These are phyloP conservation scores for Drosophila lowei DNA, from an alignment of 1,140 invertebrate species.

Conservation along the genomic window DNA sequence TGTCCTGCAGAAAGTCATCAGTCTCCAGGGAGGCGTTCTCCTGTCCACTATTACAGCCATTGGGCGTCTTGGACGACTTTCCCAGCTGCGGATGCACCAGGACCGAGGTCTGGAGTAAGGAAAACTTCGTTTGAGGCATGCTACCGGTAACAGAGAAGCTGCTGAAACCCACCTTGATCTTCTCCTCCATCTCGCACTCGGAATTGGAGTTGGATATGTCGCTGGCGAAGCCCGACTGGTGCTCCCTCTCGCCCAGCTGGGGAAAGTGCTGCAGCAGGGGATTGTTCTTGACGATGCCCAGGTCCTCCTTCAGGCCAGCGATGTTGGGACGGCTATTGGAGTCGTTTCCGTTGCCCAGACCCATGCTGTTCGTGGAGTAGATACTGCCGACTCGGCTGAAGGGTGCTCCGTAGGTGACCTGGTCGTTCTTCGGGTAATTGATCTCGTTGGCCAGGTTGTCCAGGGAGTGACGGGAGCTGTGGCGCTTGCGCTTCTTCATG, in stretches of 20 bases:
- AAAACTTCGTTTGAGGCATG: not conserved
- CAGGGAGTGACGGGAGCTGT: conserved; percentile 62
- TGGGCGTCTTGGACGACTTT: conserved; percentile 40
- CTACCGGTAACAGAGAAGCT: fast-evolving
- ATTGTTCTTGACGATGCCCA: conserved; percentile 89
- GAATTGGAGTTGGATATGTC: conserved; percentile 83
- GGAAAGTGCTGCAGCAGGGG: conserved; percentile 88
- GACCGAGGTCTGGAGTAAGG: conserved; percentile 86
- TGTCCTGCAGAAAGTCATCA: conserved; percentile 73
- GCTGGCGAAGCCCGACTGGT: conserved; percentile 83
- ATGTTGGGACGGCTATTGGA: conserved; percentile 62
- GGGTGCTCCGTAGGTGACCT: conserved; percentile 75
- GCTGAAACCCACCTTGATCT: conserved; percentile 57
- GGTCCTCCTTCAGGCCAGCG: conserved; percentile 73
- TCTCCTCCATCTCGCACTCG: conserved; percentile 81
- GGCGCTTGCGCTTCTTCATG: conserved; percentile 85
- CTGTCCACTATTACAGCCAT: conserved; percentile 2
- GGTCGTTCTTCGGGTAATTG: conserved; percentile 81
- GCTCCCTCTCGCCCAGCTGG: conserved; percentile 83
- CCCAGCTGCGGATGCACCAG: conserved; percentile 86
- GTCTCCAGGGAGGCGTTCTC: conserved; percentile 46
- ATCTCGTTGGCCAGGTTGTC: conserved; percentile 73
- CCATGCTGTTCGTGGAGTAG: conserved; percentile 70
- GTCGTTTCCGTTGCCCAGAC: conserved; percentile 55
- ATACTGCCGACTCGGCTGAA: conserved; percentile 74